Evolutionary conservation across 2,888 invertebrate species (phyloP).

Genomic region (Lithosia quadra): DNA sequence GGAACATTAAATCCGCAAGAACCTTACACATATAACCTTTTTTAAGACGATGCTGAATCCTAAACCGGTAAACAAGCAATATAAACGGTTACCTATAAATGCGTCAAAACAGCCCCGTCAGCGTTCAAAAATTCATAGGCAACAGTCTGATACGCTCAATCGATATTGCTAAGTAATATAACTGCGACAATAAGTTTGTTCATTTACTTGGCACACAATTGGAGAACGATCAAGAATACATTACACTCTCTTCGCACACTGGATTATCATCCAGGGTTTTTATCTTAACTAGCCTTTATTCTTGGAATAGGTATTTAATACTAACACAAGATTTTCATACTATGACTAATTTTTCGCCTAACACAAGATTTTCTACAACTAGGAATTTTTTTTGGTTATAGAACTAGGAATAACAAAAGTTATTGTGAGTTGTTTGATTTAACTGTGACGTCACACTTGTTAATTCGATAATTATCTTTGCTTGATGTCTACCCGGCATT

Average conservation of each 20-base stretch:
- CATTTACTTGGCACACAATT: too few species aligned
- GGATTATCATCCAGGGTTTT: too few species aligned
- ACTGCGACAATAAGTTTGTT: neutral
- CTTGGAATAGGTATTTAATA: too few species aligned
- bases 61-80: neutral
- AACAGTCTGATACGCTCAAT: neutral
- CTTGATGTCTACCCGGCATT: neutral
- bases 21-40: neutral
- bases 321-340: too few species aligned
- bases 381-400: too few species aligned
- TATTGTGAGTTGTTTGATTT: neutral
- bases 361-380: too few species aligned
- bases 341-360: too few species aligned
- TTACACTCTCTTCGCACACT: too few species aligned
- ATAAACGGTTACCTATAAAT: neutral
- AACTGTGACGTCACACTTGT: neutral
- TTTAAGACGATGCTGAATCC: neutral
- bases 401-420: neutral
- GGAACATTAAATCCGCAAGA: neutral
- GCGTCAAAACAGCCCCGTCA: neutral
- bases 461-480: neutral
- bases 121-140: neutral
- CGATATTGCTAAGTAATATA: neutral
- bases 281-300: too few species aligned
- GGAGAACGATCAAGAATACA: too few species aligned